Evolutionary conservation across 2,888 invertebrate species (phyloP).

Genomic region (Acanthosoma haemorrhoidale): DNA sequence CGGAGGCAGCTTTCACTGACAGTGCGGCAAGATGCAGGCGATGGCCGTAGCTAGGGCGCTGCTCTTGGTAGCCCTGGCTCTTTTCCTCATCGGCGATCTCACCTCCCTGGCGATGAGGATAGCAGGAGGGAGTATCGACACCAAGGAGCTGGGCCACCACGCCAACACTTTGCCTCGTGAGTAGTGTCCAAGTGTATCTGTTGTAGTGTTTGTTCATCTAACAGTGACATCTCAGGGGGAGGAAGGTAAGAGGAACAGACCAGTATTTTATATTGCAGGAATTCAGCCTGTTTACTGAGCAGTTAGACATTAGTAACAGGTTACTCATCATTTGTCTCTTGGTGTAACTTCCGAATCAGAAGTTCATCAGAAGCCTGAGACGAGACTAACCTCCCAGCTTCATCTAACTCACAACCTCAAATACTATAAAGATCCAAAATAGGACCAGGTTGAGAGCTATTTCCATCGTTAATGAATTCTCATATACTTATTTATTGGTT

Average conservation of each 20-base stretch:
- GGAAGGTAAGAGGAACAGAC: background rate
- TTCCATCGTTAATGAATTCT: too few relatives aligned
- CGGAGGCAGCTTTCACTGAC: constrained; percentile 1
- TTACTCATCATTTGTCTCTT: too few relatives aligned
- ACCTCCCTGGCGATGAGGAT: constrained; percentile 34
- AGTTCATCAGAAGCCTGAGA: too few relatives aligned
- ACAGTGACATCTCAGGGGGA: background rate
- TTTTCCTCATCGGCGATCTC: constrained; percentile 36
- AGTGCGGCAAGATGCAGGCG: constrained; percentile 31
- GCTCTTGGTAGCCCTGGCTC: constrained; percentile 33
- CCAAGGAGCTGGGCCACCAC: constrained; percentile 31
- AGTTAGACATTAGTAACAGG: too few relatives aligned
- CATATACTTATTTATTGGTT: too few relatives aligned
- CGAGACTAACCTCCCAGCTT: too few relatives aligned
- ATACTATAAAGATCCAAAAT: too few relatives aligned
- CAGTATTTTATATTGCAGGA: background rate
- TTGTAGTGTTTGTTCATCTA: background rate
- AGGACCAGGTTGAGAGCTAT: too few relatives aligned
- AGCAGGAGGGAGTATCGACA: constrained; percentile 13
- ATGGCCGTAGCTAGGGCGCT: constrained; percentile 35
- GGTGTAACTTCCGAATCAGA: too few relatives aligned
- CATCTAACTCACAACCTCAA: too few relatives aligned
- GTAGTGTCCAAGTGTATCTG: constrained; percentile 22
- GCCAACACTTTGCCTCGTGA: constrained; percentile 35
- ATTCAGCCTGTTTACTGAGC: too few relatives aligned